Percentiles rank a stretch among this genome's conserved stretches.
Evolutionary conservation across 2,113 vertebrate species (phyloP).

Genomic region (Amphiprion ocellaris): DNA sequence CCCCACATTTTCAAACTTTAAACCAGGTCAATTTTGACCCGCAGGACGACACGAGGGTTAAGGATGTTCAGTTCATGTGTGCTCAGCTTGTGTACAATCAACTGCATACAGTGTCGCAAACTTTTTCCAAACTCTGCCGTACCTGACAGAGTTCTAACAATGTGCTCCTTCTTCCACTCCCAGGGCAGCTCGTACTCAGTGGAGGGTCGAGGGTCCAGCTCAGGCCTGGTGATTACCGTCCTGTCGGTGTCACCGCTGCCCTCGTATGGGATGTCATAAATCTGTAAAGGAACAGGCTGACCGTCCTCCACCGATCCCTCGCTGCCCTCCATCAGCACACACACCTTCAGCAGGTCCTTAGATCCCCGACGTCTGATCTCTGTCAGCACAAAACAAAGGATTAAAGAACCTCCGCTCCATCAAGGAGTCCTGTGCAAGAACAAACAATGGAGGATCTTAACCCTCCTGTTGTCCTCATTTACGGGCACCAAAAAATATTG

Average conservation of each 20-base stretch:
- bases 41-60: no score
- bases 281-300: conserved; percentile 72
- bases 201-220: conserved; percentile 84
- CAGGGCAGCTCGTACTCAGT: conserved; percentile 91
- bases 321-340: conserved; percentile 82
- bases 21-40: no score
- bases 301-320: conserved; percentile 64
- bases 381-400: conserved; percentile 48
- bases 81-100: not conserved
- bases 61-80: not conserved
- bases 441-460: no score
- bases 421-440: not conserved
- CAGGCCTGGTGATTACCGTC: conserved; percentile 61
- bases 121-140: conserved; percentile 6
- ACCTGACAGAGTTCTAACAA: conserved; percentile 90
- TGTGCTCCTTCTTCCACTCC: conserved; percentile 94
- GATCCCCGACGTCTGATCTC: conserved; percentile 91
- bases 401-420: not conserved
- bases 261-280: conserved; percentile 86
- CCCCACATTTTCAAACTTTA: no score
- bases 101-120: no score
- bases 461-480: no score
- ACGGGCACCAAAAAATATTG: no score
- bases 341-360: conserved; percentile 89
- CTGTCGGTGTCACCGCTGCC: conserved; percentile 63